Percentiles rank a stretch among this genome's conserved stretches.
Conservation (phyloP, 2,888 invertebrate species). For the Acleris cristana region DNA sequence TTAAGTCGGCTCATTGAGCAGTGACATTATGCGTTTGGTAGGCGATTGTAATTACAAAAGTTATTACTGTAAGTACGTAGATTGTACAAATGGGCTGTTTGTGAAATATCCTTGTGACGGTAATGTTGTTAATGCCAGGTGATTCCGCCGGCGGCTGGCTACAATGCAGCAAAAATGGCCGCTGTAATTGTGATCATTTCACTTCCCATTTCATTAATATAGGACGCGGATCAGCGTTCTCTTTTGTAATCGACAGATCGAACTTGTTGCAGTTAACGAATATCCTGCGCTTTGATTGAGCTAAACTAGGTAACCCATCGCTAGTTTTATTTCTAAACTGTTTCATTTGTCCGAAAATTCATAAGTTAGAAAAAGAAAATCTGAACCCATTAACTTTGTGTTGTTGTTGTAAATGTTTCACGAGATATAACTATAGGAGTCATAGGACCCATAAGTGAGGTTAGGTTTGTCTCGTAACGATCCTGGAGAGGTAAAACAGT, state of each 20-base stretch:
- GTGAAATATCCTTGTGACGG: slow-evolving; percentile 75
- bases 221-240: slow-evolving; percentile 67
- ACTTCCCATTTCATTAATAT: slow-evolving; percentile 77
- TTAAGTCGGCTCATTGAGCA: slow-evolving; percentile 21
- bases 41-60: slow-evolving; percentile 73
- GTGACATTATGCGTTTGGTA: slow-evolving; percentile 54
- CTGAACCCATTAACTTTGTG: too few relatives aligned
- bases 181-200: slow-evolving; percentile 77
- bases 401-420: too few relatives aligned
- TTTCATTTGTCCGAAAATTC: too few relatives aligned
- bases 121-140: slow-evolving; percentile 68
- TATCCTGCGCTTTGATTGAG: too few relatives aligned
- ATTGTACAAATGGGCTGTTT: slow-evolving; percentile 75
- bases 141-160: slow-evolving; percentile 69
- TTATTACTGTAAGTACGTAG: slow-evolving; percentile 68
- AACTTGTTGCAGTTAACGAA: slow-evolving; percentile 35
- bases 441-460: too few relatives aligned
- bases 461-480: too few relatives aligned
- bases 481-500: too few relatives aligned
- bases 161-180: slow-evolving; percentile 78
- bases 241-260: slow-evolving; percentile 60
- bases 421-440: too few relatives aligned
- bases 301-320: too few relatives aligned
- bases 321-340: too few relatives aligned
- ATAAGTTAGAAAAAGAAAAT: too few relatives aligned